Conservation (phyloP, 2,113 vertebrate species). For the Hippocampus abdominalis region DNA sequence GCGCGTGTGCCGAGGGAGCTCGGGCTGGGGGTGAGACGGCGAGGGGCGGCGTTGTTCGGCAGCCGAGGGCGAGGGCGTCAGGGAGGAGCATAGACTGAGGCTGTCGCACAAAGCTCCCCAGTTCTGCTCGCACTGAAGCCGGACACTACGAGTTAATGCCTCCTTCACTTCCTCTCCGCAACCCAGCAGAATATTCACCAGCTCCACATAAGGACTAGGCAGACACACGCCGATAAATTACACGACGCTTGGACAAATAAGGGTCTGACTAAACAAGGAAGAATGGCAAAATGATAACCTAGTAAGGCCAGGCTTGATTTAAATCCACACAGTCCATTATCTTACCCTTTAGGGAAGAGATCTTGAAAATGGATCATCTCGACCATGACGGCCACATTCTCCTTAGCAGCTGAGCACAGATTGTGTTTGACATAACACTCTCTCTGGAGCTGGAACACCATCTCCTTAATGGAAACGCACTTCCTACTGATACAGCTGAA, state of each 20-base stretch:
- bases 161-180: conserved; percentile 95
- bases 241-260: conserved; percentile 24
- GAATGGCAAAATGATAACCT: conserved; percentile 5
- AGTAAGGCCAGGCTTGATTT: neutral
- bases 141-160: conserved; percentile 84
- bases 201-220: conserved; percentile 88
- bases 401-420: conserved; percentile 92
- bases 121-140: conserved; percentile 91
- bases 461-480: conserved; percentile 95
- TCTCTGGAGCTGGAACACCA: conserved; percentile 95
- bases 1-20: conserved; percentile 60
- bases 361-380: conserved; percentile 99
- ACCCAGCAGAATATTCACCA: conserved; percentile 90
- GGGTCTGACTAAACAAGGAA: conserved; percentile 24
- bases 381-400: conserved; percentile 92
- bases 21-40: conserved; percentile 69
- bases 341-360: conserved; percentile 95
- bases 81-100: conserved; percentile 86
- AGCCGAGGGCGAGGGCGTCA: conserved; percentile 47
- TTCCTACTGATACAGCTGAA: conserved; percentile 98
- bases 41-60: conserved; percentile 57
- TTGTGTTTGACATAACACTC: conserved; percentile 96
- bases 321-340: conserved; percentile 22
- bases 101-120: conserved; percentile 94
- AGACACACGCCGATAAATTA: conserved; percentile 38